Percentiles rank a stretch among this genome's conserved stretches.
Evolutionary conservation across 2,888 invertebrate genomes (phyloP).

Genomic region (Notocelia uddmanniana): DNA sequence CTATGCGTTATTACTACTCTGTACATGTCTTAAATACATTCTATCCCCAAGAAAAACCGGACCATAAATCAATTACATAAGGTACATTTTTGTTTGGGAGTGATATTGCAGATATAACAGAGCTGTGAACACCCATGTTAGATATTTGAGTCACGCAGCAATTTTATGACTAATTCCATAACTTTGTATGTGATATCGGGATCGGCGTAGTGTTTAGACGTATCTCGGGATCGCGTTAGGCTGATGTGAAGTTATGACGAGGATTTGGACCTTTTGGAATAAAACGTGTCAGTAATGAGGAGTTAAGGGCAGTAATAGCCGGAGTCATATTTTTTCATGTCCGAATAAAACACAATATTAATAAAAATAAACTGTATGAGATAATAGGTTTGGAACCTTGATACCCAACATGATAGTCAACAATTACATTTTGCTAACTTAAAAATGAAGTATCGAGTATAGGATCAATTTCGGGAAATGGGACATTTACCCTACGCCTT

Average conservation of each 20-base stretch:
- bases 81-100: slow-evolving; percentile 46
- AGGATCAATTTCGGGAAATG: too few species aligned
- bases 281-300: slow-evolving; percentile 18
- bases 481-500: too few species aligned
- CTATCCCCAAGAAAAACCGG: slow-evolving; percentile 37
- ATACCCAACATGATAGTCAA: too few species aligned
- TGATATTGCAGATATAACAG: slow-evolving; percentile 47
- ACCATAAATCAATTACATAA: accelerated
- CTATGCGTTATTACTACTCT: slow-evolving; percentile 53
- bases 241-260: slow-evolving; percentile 71
- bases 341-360: background rate
- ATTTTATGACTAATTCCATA: slow-evolving; percentile 86
- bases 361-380: background rate
- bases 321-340: background rate
- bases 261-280: slow-evolving; percentile 42
- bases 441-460: too few species aligned
- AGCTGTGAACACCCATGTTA: slow-evolving; percentile 68
- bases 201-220: slow-evolving; percentile 74
- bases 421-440: too few species aligned
- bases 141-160: slow-evolving; percentile 85
- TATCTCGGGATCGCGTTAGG: slow-evolving; percentile 72
- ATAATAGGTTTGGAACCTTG: too few species aligned
- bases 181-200: slow-evolving; percentile 85
- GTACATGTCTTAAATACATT: slow-evolving; percentile 2
- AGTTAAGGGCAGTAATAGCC: background rate